Conservation (phyloP, 2,888 invertebrate genomes). For the Clepsis dumicolana region DNA sequence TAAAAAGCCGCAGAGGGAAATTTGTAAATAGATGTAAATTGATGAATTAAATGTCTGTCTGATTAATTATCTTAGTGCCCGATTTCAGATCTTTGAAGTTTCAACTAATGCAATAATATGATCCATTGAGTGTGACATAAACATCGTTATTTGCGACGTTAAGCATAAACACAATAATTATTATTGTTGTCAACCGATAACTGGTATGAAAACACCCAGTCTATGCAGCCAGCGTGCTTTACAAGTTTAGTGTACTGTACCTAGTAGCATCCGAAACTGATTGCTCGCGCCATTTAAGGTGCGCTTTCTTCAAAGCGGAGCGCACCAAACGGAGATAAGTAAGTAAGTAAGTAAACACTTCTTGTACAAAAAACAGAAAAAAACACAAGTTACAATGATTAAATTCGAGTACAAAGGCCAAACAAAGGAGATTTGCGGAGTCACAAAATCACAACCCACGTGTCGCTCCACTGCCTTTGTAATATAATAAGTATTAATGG, state of each 20-base stretch:
- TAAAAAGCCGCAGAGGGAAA: no score
- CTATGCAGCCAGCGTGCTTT: not conserved
- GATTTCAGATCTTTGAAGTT: not conserved
- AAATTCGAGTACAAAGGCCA: no score
- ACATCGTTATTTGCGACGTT: slow-evolving; percentile 4
- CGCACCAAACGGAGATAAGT: no score
- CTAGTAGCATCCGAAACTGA: not conserved
- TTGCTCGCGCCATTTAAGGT: no score
- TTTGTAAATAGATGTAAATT: not conserved
- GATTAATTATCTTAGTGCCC: not conserved
- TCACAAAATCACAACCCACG: no score
- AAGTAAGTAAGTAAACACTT: no score
- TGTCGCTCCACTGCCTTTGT: no score
- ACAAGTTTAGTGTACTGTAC: not conserved
- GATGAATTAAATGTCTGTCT: not conserved
- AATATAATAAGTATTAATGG: no score
- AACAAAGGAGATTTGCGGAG: no score
- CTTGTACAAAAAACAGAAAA: not conserved
- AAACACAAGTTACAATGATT: not conserved
- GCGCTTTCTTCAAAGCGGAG: no score
- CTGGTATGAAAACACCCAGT: not conserved
- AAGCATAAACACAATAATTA: slow-evolving; percentile 17
- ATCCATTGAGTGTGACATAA: not conserved
- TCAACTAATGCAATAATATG: not conserved
- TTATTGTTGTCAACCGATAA: slow-evolving; percentile 6